Conservation (phyloP, 2,888 invertebrate genomes). For the Hyles lineata region DNA sequence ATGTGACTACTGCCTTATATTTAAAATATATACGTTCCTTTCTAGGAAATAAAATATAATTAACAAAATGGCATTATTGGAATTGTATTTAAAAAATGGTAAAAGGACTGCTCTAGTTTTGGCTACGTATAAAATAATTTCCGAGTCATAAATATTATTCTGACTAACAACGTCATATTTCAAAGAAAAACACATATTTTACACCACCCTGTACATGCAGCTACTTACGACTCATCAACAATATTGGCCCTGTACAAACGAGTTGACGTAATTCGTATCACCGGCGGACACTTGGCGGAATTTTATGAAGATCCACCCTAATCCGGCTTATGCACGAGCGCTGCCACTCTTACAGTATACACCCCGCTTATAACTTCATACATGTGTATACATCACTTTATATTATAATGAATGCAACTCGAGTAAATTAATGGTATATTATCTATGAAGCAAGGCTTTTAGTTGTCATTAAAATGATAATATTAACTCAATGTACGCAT, state of each 20-base stretch:
- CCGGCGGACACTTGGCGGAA: slow-evolving; percentile 60
- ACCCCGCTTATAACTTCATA: slow-evolving; percentile 5
- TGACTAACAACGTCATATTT: background rate
- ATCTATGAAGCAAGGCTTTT: no score
- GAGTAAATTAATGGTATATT: background rate
- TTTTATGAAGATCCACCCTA: slow-evolving; percentile 65
- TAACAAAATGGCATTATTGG: no score
- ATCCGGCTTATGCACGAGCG: slow-evolving; percentile 33
- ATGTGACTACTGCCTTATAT: no score
- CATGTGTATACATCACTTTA: background rate
- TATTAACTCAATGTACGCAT: no score
- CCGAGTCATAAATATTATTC: background rate
- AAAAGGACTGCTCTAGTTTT: no score
- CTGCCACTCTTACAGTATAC: slow-evolving; percentile 31
- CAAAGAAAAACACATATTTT: background rate
- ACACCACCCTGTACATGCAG: slow-evolving; percentile 38
- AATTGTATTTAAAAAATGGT: no score
- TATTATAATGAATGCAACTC: background rate
- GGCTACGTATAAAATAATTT: no score
- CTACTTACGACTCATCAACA: slow-evolving; percentile 55
- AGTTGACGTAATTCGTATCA: slow-evolving; percentile 63
- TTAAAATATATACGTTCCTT: no score
- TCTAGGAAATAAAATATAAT: no score
- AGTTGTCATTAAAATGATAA: no score
- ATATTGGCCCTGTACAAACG: slow-evolving; percentile 61